phyloP scores from a whole-genome alignment of 2,797 vertebrate genomes.

The Pogoniulus pusillus region DNA sequence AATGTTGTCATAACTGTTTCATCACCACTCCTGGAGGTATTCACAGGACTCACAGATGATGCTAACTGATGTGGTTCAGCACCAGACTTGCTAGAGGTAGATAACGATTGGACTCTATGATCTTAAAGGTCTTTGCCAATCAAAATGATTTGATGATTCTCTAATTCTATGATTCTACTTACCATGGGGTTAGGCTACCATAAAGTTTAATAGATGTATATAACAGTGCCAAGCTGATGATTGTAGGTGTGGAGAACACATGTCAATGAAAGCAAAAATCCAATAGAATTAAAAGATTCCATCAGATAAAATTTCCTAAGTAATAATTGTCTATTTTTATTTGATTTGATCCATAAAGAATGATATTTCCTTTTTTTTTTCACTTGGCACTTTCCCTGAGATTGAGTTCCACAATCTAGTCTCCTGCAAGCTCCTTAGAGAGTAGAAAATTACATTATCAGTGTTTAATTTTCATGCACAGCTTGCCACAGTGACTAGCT shows the following conservation, averaged over 20 bases:
- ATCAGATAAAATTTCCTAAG: neutral
- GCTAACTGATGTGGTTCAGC: too few species aligned
- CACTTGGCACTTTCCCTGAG: neutral
- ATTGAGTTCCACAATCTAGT: neutral
- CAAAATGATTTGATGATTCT: too few species aligned
- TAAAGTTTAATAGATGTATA: neutral
- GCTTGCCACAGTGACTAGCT: constrained; percentile 3
- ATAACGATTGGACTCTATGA: too few species aligned
- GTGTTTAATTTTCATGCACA: neutral
- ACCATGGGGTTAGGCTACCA: neutral
- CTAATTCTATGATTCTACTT: too few species aligned
- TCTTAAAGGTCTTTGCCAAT: too few species aligned
- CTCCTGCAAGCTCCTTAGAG: neutral
- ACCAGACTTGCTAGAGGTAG: too few species aligned
- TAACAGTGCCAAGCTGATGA: neutral
- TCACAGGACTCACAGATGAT: too few species aligned
- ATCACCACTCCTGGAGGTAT: too few species aligned
- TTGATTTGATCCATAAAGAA: neutral
- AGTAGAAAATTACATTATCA: neutral
- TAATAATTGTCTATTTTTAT: neutral
- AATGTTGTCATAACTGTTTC: too few species aligned
- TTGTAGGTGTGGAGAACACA: neutral
- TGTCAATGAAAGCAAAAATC: neutral
- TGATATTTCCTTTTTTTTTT: neutral
- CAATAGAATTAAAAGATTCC: neutral